Conservation (phyloP, 64 coral and sea anemone genomes). For the Montipora capricornis region DNA sequence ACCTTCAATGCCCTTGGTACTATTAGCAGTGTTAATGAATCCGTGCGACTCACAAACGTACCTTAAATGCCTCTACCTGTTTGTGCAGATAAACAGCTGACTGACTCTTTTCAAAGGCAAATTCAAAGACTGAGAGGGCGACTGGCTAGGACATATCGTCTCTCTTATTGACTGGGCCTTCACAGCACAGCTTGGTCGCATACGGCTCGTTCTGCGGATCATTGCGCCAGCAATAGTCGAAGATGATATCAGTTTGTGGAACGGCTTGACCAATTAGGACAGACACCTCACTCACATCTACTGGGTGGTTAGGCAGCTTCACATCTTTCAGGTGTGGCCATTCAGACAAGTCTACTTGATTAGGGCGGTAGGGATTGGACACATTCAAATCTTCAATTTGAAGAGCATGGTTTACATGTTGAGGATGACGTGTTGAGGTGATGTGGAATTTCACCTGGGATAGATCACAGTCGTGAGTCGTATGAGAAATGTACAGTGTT, state of each 20-base stretch:
- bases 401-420: too few relatives aligned
- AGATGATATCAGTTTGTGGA: background rate
- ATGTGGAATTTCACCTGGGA: too few relatives aligned
- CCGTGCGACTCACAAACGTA: constrained; percentile 34
- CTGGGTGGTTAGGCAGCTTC: too few relatives aligned
- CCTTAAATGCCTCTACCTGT: constrained; percentile 66
- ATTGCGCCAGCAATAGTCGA: background rate
- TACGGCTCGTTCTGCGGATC: constrained; percentile 59
- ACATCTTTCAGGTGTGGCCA: too few relatives aligned
- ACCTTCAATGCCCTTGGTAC: constrained; percentile 27
- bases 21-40: constrained; percentile 15
- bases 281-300: too few relatives aligned
- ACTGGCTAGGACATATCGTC: background rate
- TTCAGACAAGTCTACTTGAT: too few relatives aligned
- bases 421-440: too few relatives aligned
- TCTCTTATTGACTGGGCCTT: constrained; percentile 15
- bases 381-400: too few relatives aligned
- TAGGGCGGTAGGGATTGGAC: too few relatives aligned
- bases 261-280: too few relatives aligned
- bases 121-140: constrained; percentile 43
- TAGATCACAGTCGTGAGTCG: too few relatives aligned
- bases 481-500: too few relatives aligned
- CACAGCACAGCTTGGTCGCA: constrained; percentile 51
- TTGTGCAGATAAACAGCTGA: background rate
- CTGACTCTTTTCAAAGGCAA: background rate